Base-by-base conservation (phyloP, 2,797 vertebrate genomes). In the Acestrorhynchus altus region DNA sequence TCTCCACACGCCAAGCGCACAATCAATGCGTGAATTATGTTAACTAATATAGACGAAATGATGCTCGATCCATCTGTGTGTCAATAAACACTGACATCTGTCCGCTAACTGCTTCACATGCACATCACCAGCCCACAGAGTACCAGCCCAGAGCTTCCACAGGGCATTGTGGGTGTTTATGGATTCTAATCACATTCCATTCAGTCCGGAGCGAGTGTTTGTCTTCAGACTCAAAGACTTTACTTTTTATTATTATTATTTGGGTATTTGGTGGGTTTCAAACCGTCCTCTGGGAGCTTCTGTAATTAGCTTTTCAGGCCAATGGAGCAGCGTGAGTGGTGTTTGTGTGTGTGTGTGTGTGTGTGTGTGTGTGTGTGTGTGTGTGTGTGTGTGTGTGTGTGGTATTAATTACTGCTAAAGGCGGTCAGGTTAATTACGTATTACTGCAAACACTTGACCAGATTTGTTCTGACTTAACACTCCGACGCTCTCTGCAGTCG, bases 331-430 rank as follows among this genome's bases (percentile, higher is more conserved):
- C 60, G 56, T 71, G 65, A 51, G 68, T 59, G 47, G 16, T 46
- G 51, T 31, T 15, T 24, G 73, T 77, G 54, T 40, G 74, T 72
- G 79, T 86, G 70, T 70, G 71, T 70, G 77, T 52, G 31, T 65
- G 24, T 47, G 31, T 1, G 13, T 63, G 65, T 54, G 56, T 71
- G 64, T 57, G 68, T 59, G 47, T 52, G 51, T 42, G 18, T 28
- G 73, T 77, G 59, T 47, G 74, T 72, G 79, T 86, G 70, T 70
- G 71, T 70, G 77, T 68, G 80, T 83, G 74, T 79, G 40, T 8
- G 81, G 81, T 88, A 86, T 84, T 79, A 91, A 89, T 89, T 80
- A 87, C 42, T 13, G 52, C 74, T 81, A 76, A 84, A 76, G 83
- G 83, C 83, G 52, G 60, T 77, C 67, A 78, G 85, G 86, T 89